Percentiles rank a stretch among this genome's conserved stretches.
These are phyloP conservation scores for Centrocercus urophasianus DNA, from an alignment of 2,113 vertebrate genomes.

Conservation along the genomic window DNA sequence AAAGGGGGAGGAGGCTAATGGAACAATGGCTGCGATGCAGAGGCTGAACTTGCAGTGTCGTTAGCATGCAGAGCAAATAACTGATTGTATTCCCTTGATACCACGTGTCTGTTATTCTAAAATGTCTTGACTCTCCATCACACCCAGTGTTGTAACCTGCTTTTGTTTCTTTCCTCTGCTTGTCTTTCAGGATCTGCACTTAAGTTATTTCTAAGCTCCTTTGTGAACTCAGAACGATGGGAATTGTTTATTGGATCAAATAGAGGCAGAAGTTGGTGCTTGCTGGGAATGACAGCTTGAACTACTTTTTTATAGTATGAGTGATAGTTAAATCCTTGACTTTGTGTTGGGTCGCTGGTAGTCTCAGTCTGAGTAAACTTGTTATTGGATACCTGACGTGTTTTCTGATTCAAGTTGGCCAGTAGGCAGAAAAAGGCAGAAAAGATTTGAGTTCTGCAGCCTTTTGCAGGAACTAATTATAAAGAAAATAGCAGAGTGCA, in stretches of 20 bases:
- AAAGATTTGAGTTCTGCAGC: background rate
- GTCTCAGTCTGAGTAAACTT: background rate
- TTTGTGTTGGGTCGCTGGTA: background rate
- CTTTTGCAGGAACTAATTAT: background rate
- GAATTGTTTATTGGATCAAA: background rate
- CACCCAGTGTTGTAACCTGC: background rate
- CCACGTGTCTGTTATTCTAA: background rate
- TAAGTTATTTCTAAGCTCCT: background rate
- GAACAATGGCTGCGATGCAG: background rate
- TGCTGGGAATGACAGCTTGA: background rate
- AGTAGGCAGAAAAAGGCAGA: background rate
- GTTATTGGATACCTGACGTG: background rate
- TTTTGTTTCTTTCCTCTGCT: background rate
- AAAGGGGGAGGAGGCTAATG: background rate
- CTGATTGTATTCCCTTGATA: background rate
- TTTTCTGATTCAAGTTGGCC: background rate
- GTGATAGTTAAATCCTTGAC: background rate
- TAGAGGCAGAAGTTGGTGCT: background rate
- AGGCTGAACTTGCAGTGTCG: background rate
- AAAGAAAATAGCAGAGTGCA: background rate
- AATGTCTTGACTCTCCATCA: background rate
- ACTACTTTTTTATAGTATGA: background rate
- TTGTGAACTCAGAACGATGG: background rate
- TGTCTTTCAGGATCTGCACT: background rate
- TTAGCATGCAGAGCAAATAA: constrained; percentile 44